phyloP scores from a whole-genome alignment of 2,797 vertebrate species.

The Acanthiza pusilla region DNA sequence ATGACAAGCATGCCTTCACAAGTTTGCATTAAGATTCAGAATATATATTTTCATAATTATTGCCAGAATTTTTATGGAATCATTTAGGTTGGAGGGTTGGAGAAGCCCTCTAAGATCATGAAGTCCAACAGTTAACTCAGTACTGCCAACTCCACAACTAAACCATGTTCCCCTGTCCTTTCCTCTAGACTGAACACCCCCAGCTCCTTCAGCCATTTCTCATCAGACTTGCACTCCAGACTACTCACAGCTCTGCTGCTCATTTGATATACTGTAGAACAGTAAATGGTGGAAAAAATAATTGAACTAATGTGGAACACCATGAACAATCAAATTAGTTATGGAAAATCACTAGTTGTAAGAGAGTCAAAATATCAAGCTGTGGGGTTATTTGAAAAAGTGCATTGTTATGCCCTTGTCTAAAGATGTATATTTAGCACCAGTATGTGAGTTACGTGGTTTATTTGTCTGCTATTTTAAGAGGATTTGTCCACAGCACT shows the following conservation, averaged over 20 bases:
- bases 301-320: not conserved
- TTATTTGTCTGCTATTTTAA: not conserved
- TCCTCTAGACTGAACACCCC: not conserved
- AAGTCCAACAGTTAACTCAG: rapidly evolving
- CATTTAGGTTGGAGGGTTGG: not conserved
- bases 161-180: not conserved
- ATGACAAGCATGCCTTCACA: not conserved
- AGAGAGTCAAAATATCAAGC: not conserved
- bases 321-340: not conserved
- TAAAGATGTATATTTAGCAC: not conserved
- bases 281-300: not conserved
- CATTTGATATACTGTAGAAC: not conserved
- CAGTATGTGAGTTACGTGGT: not conserved
- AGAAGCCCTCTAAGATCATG: not conserved
- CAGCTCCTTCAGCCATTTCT: not conserved
- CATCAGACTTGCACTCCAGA: not conserved
- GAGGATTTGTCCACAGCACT: not conserved
- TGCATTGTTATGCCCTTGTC: not conserved
- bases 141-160: not conserved
- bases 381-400: not conserved
- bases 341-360: not conserved
- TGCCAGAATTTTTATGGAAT: not conserved
- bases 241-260: not conserved
- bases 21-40: not conserved
- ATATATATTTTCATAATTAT: not conserved